Evolutionary conservation across 2,113 vertebrate genomes (phyloP).

Genomic region (Agapornis roseicollis): DNA sequence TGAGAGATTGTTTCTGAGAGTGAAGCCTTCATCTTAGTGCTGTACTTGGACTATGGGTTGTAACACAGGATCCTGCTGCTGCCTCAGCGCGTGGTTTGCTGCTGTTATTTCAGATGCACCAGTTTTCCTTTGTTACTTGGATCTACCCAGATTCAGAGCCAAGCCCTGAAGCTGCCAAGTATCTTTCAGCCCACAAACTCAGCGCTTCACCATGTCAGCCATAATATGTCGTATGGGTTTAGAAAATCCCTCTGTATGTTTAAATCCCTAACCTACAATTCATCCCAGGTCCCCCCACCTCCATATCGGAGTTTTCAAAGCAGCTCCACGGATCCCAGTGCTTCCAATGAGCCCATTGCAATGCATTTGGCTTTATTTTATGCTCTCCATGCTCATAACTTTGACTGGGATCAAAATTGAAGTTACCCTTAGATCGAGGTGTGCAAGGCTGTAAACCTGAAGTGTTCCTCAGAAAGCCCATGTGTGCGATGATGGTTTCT

Average conservation of each 20-base stretch:
- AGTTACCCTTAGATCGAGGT: background rate
- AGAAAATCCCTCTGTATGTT: background rate
- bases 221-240: background rate
- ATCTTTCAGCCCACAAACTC: background rate
- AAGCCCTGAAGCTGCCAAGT: background rate
- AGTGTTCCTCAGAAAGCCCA: background rate
- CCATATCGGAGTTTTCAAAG: background rate
- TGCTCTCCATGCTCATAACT: background rate
- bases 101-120: background rate
- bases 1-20: background rate
- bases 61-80: background rate
- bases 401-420: background rate
- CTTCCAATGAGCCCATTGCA: background rate
- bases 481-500: background rate
- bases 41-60: background rate
- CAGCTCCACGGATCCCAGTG: accelerated
- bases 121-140: background rate
- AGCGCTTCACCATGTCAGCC: background rate
- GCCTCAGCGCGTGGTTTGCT: accelerated
- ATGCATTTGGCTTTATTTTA: background rate
- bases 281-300: background rate
- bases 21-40: accelerated
- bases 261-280: background rate
- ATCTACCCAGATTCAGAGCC: background rate
- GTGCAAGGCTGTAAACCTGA: background rate